These are phyloP conservation scores for Cephalopachus bancanus DNA, from an alignment of 2,797 vertebrate genomes.

Conservation along the genomic window DNA sequence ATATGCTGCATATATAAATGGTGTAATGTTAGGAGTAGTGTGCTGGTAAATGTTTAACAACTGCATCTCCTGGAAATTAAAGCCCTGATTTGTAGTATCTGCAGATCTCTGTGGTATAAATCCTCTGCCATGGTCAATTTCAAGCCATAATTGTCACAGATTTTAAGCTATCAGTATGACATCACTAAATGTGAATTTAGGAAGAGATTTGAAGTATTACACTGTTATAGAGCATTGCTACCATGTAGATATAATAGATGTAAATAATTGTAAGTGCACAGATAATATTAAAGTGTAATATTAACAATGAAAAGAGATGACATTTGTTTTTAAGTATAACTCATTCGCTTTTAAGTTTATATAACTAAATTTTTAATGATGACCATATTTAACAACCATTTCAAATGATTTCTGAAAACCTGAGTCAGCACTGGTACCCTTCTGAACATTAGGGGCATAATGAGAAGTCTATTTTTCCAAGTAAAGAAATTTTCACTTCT, in stretches of 20 bases:
- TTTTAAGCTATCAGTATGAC: constrained; percentile 20
- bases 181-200: not conserved
- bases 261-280: not conserved
- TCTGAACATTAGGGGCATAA: not conserved
- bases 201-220: not conserved
- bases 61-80: constrained; percentile 34
- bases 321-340: constrained; percentile 37
- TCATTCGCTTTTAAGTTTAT: not conserved
- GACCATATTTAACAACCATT: not conserved
- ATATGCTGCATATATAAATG: not conserved
- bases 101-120: constrained; percentile 14
- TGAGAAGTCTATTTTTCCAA: constrained; percentile 4
- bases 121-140: not conserved
- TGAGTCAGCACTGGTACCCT: not conserved
- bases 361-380: constrained; percentile 58
- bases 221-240: not conserved
- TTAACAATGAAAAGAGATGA: not conserved
- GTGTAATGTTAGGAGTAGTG: not conserved
- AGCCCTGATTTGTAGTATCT: not conserved
- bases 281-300: not conserved
- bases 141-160: not conserved
- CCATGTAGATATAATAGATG: not conserved
- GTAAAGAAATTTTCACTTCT: constrained; percentile 20
- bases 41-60: constrained; percentile 22
- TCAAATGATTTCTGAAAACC: constrained; percentile 58